A percentile compares a stretch with the other conserved stretches of the same genome.
These are phyloP conservation scores for Elachura formosa DNA, from an alignment of 2,113 vertebrate genomes.

Conservation along the genomic window DNA sequence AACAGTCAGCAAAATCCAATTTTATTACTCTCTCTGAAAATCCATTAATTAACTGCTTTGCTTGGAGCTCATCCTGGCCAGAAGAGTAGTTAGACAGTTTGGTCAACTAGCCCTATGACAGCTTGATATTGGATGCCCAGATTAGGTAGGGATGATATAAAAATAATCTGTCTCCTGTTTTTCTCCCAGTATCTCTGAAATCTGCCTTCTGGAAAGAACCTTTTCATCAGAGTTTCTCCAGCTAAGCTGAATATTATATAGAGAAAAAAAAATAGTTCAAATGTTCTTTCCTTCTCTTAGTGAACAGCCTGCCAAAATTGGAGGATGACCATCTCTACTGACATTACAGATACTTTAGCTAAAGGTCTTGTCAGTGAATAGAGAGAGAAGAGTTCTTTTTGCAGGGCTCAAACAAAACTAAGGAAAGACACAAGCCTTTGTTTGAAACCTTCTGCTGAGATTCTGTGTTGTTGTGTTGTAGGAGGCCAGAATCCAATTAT, in stretches of 20 bases:
- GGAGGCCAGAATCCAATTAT: background rate
- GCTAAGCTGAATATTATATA: background rate
- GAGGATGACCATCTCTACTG: background rate
- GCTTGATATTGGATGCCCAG: background rate
- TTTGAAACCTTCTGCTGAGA: background rate
- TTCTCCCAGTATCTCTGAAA: background rate
- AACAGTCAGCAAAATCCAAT: background rate
- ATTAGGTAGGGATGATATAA: background rate
- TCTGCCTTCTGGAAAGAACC: background rate
- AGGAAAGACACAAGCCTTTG: background rate
- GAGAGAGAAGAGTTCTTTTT: background rate
- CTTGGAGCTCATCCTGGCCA: background rate
- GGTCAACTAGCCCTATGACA: accelerated
- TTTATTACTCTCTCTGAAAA: background rate
- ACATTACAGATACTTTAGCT: background rate
- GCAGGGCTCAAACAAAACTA: background rate
- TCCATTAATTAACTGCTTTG: background rate
- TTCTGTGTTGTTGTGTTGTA: background rate
- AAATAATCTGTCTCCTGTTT: background rate
- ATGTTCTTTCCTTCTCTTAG: background rate
- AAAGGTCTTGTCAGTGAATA: background rate
- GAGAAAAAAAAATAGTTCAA: background rate
- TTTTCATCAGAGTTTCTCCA: background rate
- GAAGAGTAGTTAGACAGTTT: background rate
- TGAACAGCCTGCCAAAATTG: background rate